Conservation (phyloP, 2,888 invertebrate genomes). For the Syritta pipiens region DNA sequence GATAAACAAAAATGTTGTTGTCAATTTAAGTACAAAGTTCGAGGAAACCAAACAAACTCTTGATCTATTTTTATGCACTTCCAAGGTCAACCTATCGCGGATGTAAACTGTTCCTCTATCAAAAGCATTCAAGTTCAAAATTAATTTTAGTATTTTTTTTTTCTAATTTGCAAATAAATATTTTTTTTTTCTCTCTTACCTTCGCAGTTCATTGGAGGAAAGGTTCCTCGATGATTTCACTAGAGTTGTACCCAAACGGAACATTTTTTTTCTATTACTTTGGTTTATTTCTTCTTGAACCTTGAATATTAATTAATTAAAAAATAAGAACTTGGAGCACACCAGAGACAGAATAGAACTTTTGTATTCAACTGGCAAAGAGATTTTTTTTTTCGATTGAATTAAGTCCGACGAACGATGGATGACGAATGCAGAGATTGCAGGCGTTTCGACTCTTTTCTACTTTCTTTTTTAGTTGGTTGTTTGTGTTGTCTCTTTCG, state of each 20-base stretch:
- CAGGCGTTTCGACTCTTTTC: slow-evolving; percentile 33
- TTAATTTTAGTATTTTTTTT: background rate
- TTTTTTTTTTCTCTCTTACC: slow-evolving; percentile 23
- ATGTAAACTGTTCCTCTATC: background rate
- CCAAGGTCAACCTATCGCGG: slow-evolving; percentile 13
- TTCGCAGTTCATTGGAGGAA: slow-evolving; percentile 57
- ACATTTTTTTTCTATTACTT: slow-evolving; percentile 14
- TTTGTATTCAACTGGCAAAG: slow-evolving; percentile 7
- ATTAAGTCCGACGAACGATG: slow-evolving; percentile 22
- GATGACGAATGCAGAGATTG: slow-evolving; percentile 47
- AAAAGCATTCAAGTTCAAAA: background rate
- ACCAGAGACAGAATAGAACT: too few species aligned
- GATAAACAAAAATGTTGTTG: background rate
- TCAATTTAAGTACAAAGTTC: slow-evolving; percentile 23
- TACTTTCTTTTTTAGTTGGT: slow-evolving; percentile 5
- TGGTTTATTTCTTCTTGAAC: background rate
- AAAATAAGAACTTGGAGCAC: too few species aligned
- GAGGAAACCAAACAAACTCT: slow-evolving; percentile 9
- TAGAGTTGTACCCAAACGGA: slow-evolving; percentile 51
- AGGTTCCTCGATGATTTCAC: slow-evolving; percentile 53
- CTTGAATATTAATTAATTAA: too few species aligned
- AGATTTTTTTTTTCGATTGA: background rate
- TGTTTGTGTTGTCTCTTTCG: slow-evolving; percentile 46
- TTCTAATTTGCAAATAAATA: background rate
- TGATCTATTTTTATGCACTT: slow-evolving; percentile 26